Evolutionary conservation across 2,797 vertebrate genomes (phyloP).

Genomic region (Premnoplex brunnescens): DNA sequence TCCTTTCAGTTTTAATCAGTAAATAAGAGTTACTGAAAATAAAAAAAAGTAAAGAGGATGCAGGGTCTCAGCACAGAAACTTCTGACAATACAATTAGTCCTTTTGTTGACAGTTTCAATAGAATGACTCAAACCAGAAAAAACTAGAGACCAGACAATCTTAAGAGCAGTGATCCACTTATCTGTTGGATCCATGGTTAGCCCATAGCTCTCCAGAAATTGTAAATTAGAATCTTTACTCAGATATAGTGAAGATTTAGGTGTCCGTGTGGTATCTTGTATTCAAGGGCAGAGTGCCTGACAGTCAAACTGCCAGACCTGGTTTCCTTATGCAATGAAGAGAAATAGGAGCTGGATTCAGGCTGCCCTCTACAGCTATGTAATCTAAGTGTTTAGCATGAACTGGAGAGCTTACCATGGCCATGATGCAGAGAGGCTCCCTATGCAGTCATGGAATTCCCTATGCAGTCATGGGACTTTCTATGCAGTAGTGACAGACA

Average conservation of each 20-base stretch:
- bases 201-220: neutral
- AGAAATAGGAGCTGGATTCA: conserved; percentile 26
- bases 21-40: neutral
- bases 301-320: neutral
- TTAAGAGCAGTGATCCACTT: neutral
- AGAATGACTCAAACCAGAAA: neutral
- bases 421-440: neutral
- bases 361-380: conserved; percentile 45
- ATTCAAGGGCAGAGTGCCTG: neutral
- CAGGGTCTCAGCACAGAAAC: neutral
- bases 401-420: neutral
- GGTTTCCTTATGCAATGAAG: neutral
- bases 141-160: neutral
- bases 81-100: neutral
- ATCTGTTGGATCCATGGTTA: neutral
- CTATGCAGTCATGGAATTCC: neutral
- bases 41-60: neutral
- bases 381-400: neutral
- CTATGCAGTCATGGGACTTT: neutral
- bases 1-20: neutral
- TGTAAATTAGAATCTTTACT: neutral
- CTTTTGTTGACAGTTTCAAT: neutral
- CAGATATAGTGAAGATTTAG: neutral
- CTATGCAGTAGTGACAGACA: neutral
- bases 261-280: neutral